phyloP scores from a whole-genome alignment of 2,113 vertebrate genomes.

The Archocentrus centrarchus region DNA sequence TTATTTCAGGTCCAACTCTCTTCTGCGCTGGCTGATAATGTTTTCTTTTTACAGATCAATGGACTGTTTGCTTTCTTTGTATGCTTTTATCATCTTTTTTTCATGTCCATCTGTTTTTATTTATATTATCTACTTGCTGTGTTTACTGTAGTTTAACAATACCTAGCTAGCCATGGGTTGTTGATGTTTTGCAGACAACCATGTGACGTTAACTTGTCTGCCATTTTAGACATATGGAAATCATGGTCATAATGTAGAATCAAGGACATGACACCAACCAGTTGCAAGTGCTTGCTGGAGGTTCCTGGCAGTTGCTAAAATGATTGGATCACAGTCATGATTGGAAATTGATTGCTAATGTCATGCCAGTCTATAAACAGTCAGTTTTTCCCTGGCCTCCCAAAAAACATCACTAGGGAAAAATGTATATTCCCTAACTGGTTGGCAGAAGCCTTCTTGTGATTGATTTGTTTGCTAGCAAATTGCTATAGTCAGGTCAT shows the following conservation, averaged over 20 bases:
- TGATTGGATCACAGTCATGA: neutral
- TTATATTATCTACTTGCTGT: neutral
- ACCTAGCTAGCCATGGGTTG: neutral
- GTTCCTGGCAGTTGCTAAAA: neutral
- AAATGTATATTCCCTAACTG: neutral
- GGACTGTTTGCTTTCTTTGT: neutral
- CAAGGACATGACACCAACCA: neutral
- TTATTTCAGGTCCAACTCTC: neutral
- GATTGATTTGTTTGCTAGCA: neutral
- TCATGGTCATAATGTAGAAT: neutral
- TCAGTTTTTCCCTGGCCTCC: too few species aligned
- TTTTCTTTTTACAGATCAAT: neutral
- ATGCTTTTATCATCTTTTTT: neutral
- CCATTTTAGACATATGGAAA: neutral
- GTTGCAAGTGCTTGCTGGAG: neutral
- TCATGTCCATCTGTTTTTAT: neutral
- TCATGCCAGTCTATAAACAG: neutral
- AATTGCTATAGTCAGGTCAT: neutral
- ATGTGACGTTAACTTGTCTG: neutral
- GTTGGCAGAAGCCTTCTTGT: neutral
- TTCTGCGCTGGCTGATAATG: neutral
- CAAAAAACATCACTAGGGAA: neutral
- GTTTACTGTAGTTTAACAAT: neutral
- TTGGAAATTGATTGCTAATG: neutral
- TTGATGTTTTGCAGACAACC: neutral